phyloP scores from a whole-genome alignment of 2,888 invertebrate species.

The Drosophila infuscata region DNA sequence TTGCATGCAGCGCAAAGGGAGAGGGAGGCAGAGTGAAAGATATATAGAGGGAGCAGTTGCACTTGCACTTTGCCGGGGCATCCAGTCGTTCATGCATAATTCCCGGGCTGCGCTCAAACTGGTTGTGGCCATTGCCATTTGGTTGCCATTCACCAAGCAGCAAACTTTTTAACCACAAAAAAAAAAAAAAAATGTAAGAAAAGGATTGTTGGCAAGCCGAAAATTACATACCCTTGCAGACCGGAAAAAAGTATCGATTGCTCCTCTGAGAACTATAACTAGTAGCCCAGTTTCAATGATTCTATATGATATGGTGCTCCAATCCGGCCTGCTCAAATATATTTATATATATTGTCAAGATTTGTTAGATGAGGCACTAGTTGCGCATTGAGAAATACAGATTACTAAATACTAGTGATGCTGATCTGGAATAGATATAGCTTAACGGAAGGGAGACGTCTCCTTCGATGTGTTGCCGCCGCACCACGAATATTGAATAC shows the following conservation, averaged over 20 bases:
- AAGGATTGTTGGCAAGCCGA: background rate
- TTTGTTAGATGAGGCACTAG: background rate
- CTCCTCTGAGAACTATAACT: background rate
- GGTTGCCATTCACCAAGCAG: slow-evolving; percentile 52
- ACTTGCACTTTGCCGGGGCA: slow-evolving; percentile 51
- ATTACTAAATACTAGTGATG: too few relatives aligned
- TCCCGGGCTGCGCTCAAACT: slow-evolving; percentile 37
- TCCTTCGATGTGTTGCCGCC: too few relatives aligned
- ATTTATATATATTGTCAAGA: background rate
- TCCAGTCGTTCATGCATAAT: slow-evolving; percentile 71
- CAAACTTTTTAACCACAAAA: slow-evolving; percentile 42
- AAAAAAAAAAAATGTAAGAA: background rate
- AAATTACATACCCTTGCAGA: background rate
- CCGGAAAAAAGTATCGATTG: background rate
- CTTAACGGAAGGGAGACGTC: background rate
- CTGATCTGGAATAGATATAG: too few relatives aligned
- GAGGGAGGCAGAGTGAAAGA: background rate
- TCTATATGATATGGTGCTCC: background rate
- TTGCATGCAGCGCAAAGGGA: slow-evolving; percentile 32
- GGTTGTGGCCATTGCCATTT: slow-evolving; percentile 55
- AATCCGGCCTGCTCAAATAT: background rate
- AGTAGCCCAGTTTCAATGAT: background rate
- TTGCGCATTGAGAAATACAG: too few relatives aligned
- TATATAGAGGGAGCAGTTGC: background rate
- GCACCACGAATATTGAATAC: background rate